Percentiles rank a stretch among this genome's conserved stretches.
Conservation (phyloP, 2,888 invertebrate genomes). For the Lasioglossum oenotherae region DNA sequence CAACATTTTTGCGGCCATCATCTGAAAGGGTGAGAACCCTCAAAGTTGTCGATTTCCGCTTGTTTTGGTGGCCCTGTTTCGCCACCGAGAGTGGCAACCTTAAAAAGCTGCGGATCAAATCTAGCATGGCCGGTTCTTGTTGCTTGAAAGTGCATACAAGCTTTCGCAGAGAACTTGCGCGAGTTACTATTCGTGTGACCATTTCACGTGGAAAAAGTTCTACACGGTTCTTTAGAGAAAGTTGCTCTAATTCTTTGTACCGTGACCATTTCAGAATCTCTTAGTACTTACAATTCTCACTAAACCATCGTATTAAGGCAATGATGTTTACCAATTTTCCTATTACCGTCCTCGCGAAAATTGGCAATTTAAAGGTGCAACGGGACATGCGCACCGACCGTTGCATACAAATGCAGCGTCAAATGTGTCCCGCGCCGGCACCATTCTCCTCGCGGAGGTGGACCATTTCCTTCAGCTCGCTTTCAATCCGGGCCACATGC, state of each 20-base stretch:
- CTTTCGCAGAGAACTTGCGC: neutral
- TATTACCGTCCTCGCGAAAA: slow-evolving; percentile 49
- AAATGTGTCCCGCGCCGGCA: slow-evolving; percentile 48
- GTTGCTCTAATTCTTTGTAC: neutral
- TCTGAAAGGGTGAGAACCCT: no score
- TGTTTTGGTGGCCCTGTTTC: neutral
- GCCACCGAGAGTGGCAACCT: neutral
- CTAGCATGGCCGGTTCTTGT: neutral
- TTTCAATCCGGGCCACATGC: slow-evolving; percentile 59
- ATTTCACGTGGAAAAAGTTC: neutral
- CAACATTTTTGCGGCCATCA: no score
- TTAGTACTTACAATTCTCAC: neutral
- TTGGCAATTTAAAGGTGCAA: slow-evolving; percentile 69
- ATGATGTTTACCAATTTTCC: no score
- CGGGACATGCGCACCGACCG: slow-evolving; percentile 43
- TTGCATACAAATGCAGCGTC: slow-evolving; percentile 62
- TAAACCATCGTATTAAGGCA: neutral
- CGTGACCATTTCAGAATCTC: slow-evolving; percentile 1
- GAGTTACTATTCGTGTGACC: neutral
- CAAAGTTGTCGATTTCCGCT: no score
- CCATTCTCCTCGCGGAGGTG: slow-evolving; percentile 43
- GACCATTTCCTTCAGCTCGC: slow-evolving; percentile 49
- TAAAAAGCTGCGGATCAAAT: neutral
- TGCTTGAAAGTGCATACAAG: neutral
- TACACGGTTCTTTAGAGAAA: neutral